Evolutionary conservation across 2,113 vertebrate species (phyloP).

Genomic region (Eretmochelys imbricata): DNA sequence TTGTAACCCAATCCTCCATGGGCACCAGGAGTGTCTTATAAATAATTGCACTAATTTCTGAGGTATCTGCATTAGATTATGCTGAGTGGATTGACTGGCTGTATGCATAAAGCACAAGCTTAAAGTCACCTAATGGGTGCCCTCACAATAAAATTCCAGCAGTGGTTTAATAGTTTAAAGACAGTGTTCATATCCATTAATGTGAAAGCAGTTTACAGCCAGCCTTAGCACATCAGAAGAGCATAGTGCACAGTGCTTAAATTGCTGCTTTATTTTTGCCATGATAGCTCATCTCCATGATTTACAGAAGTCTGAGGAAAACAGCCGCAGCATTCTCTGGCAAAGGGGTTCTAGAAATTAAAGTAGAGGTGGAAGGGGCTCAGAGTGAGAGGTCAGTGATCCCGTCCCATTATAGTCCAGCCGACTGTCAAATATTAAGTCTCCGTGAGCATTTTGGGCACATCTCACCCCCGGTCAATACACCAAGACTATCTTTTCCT

Average conservation of each 20-base stretch:
- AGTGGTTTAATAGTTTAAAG: not conserved
- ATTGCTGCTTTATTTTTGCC: not conserved
- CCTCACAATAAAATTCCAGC: not conserved
- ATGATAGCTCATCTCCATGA: not conserved
- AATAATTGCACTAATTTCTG: not conserved
- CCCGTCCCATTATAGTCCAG: not conserved
- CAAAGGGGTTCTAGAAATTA: not conserved
- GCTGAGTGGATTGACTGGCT: not conserved
- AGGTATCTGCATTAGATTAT: not conserved
- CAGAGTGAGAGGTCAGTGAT: not conserved
- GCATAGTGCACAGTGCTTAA: rapidly evolving
- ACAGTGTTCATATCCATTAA: not conserved
- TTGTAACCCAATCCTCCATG: not conserved
- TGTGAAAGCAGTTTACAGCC: rapidly evolving
- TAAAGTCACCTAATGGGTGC: not conserved
- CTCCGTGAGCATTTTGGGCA: not conserved
- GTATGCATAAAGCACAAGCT: not conserved
- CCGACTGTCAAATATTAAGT: not conserved
- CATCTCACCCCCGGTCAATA: not conserved
- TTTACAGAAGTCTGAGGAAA: not conserved
- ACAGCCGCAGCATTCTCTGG: not conserved
- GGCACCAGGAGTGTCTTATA: not conserved
- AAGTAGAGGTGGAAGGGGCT: not conserved
- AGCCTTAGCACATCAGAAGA: not conserved
- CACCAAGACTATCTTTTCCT: not conserved